Evolutionary conservation across 1,140 invertebrate genomes (phyloP), one percentile per base, ranked within the genome.

Genomic region (Lineus longissimus): DNA sequence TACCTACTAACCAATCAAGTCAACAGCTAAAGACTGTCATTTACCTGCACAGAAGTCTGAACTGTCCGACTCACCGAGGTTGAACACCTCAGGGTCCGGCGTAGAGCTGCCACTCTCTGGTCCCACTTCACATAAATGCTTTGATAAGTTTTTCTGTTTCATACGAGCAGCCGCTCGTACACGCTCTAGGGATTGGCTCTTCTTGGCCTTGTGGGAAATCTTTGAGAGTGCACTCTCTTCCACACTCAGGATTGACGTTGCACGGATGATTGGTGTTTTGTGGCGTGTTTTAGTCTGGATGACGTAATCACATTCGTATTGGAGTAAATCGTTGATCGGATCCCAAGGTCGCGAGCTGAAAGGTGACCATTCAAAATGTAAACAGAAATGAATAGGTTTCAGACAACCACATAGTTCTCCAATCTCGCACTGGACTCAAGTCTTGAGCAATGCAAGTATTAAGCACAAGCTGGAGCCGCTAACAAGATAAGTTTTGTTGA

Each of bases 251-350:
- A 80, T 76, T 62, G 76, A 77, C 45, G 66, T 71, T n/a, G 76
- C 75, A 19, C 78, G 73, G 2, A 79, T 72, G 4, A 89, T 87
- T 63, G 89, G 88, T 51, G 89, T 88, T 68, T 86, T 86, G 76
- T 90, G 88, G 45, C 86, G 85, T 11, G 89, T 91, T 76, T 89
- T 87, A 25, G 90, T 91, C 62, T 86, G 82, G 19, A 91, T 86
- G 59, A 87, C 82, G 73, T 87, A 91, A 64, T 89, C 85, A 61
- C 85, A 81, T 75, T 94, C 91, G 72, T 89, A 94, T 77, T 93
- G 91, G 43, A 88, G 85, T 2, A 92, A 80, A 81, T 93, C 91
- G 72, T 92, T 92, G 62, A 88, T 83, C 0, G 87, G 86, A 83
- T 93, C 90, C 91, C 91, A 93, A 0, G 91, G 91, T 51, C 91